A percentile compares a stretch with the other conserved stretches of the same genome.
phyloP scores from a whole-genome alignment of 2,113 vertebrate species.

The Apeltes quadracus region DNA sequence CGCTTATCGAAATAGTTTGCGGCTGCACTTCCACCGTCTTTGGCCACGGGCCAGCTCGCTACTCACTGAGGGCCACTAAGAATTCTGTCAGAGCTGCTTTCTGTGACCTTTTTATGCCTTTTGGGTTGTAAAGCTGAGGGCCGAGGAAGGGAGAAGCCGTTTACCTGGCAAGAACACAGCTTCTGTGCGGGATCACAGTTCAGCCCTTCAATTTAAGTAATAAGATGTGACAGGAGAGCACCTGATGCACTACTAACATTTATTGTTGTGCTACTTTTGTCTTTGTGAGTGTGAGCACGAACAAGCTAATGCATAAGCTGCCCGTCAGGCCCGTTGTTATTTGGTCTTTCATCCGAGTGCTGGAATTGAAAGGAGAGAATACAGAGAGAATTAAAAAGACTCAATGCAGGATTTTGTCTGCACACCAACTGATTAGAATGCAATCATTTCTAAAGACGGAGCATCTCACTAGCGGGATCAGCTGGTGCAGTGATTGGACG shows the following conservation, averaged over 20 bases:
- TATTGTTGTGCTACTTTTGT: neutral
- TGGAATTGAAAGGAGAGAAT: neutral
- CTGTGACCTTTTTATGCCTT: slow-evolving; percentile 13
- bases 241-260: neutral
- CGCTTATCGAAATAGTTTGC: neutral
- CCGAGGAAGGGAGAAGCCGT: neutral
- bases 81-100: slow-evolving; percentile 6
- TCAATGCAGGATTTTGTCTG: neutral
- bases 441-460: slow-evolving; percentile 6
- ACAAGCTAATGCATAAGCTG: neutral
- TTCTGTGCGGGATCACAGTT: neutral
- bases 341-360: slow-evolving; percentile 2
- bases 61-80: slow-evolving; percentile 14
- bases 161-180: neutral
- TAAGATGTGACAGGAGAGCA: neutral
- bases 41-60: slow-evolving; percentile 4
- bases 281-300: neutral
- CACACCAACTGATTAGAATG: slow-evolving; percentile 17
- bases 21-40: neutral
- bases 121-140: slow-evolving; percentile 25
- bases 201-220: neutral
- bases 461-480: slow-evolving; percentile 20
- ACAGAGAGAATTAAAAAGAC: neutral
- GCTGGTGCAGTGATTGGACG: slow-evolving; percentile 18
- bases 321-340: neutral